These are phyloP conservation scores for Melanotaenia trifasciata DNA, from an alignment of 2,797 vertebrate species.

Conservation along the genomic window DNA sequence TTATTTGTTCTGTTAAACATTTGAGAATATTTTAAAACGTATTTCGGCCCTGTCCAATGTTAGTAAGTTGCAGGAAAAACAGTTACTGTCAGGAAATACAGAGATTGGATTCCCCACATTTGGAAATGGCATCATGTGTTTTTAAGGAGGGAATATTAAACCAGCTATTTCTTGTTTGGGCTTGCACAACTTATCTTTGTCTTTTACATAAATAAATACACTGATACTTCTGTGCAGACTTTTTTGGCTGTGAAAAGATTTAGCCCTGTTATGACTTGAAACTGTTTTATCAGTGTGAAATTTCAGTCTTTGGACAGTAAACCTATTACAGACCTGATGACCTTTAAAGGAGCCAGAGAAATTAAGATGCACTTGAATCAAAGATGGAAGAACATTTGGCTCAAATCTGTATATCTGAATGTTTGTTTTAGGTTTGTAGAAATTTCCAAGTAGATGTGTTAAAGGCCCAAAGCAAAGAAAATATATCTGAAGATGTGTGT, in stretches of 20 bases:
- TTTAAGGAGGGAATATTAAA: constrained; percentile 46
- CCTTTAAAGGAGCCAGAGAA: background rate
- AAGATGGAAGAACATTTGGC: background rate
- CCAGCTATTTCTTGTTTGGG: constrained; percentile 43
- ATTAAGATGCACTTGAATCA: background rate
- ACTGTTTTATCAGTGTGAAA: background rate
- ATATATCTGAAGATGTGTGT: background rate
- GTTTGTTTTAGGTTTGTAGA: background rate
- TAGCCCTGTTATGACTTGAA: background rate
- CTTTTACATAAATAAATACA: constrained; percentile 19
- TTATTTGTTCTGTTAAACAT: background rate
- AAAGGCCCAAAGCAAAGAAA: background rate
- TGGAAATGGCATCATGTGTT: constrained; percentile 23
- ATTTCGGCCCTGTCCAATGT: constrained; percentile 17
- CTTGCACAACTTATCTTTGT: constrained; percentile 32
- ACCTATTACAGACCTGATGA: background rate
- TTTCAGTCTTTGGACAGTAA: background rate
- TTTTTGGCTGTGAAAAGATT: constrained; percentile 3
- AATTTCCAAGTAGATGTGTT: background rate
- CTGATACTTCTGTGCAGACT: background rate
- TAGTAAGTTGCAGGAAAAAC: constrained; percentile 37
- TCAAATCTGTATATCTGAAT: background rate
- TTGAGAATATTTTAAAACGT: background rate
- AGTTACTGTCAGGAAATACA: constrained; percentile 59
- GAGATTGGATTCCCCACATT: constrained; percentile 41